phyloP scores from a whole-genome alignment of 2,797 vertebrate species.

The Erethizon dorsatum region DNA sequence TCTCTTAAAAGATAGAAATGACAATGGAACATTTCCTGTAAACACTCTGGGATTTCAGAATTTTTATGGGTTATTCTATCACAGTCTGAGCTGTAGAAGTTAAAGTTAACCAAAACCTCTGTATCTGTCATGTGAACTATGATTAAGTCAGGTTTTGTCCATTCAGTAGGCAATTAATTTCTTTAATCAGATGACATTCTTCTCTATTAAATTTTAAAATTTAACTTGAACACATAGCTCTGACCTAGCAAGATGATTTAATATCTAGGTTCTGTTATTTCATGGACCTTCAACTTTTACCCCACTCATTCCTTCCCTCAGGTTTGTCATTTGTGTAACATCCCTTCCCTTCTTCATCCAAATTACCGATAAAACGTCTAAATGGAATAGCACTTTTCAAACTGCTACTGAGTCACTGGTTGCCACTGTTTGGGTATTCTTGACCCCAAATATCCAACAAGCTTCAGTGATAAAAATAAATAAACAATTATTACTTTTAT shows the following conservation, averaged over 20 bases:
- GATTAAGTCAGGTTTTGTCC: background rate
- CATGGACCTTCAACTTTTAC: background rate
- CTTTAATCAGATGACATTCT: background rate
- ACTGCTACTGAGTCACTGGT: background rate
- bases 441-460: constrained; percentile 1
- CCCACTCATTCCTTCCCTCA: background rate
- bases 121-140: background rate
- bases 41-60: background rate
- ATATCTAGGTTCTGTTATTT: constrained; percentile 35
- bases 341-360: background rate
- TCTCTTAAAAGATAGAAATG: background rate
- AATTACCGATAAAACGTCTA: background rate
- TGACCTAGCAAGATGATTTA: background rate
- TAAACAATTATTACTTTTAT: background rate
- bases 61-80: background rate
- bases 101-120: background rate
- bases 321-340: background rate
- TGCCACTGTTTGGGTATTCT: background rate
- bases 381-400: background rate
- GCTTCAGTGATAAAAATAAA: background rate
- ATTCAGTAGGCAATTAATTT: background rate
- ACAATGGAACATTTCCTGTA: background rate
- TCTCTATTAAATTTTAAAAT: background rate
- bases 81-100: background rate
- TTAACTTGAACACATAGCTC: background rate